Evolutionary conservation across 2,888 invertebrate genomes (phyloP).

Genomic region (Nudaria mundana): DNA sequence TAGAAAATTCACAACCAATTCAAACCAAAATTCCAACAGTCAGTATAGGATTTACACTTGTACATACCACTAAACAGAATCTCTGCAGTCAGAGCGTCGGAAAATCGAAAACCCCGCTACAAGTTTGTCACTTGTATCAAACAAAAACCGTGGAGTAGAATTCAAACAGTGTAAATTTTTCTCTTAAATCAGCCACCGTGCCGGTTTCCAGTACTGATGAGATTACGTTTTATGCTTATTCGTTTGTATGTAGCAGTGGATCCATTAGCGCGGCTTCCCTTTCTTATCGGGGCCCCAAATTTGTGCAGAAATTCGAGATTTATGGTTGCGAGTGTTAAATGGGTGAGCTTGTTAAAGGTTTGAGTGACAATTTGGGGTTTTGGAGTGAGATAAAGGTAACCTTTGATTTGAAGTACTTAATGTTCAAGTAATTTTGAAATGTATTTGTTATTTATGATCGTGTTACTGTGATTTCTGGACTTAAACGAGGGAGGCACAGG

Average conservation of each 20-base stretch:
- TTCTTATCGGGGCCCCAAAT: conserved; percentile 7
- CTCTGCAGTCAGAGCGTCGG: background rate
- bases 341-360: conserved; percentile 6
- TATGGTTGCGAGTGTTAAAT: conserved; percentile 6
- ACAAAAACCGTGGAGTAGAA: conserved; percentile 30
- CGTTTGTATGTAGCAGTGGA: conserved; percentile 23
- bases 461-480: no score
- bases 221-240: conserved; percentile 43
- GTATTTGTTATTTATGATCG: no score
- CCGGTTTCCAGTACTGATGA: conserved; percentile 31
- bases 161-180: conserved; percentile 50
- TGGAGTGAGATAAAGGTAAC: no score
- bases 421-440: no score
- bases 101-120: conserved; percentile 9
- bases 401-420: no score
- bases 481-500: no score
- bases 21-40: no score
- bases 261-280: conserved; percentile 16
- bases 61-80: background rate
- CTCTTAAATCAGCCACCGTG: conserved; percentile 37
- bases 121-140: conserved; percentile 13
- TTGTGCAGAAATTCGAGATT: conserved; percentile 7
- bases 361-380: conserved; percentile 1
- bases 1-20: no score
- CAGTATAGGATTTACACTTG: no score